Conservation (phyloP, 2,797 vertebrate genomes). For the Holocentrus rufus region DNA sequence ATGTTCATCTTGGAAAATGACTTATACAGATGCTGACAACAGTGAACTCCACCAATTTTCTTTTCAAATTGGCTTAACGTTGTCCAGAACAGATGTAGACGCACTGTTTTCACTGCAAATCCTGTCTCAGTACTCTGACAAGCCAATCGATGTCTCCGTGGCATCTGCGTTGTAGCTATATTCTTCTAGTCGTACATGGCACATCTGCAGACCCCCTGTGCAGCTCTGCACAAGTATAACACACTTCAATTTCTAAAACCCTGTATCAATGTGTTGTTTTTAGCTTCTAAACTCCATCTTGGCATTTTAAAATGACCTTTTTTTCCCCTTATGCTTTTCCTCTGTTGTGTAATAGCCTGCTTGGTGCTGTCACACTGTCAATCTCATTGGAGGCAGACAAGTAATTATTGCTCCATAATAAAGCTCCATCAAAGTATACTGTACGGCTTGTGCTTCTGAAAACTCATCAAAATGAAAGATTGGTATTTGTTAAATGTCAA, state of each 20-base stretch:
- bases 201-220: background rate
- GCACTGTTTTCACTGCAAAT: conserved; percentile 3
- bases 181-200: background rate
- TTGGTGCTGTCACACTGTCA: conserved; percentile 34
- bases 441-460: too few relatives aligned
- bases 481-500: background rate
- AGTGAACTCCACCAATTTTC: too few relatives aligned
- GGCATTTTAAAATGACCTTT: conserved; percentile 11
- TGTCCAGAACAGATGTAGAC: too few relatives aligned
- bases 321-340: conserved; percentile 16
- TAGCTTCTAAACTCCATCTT: conserved; percentile 24
- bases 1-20: too few relatives aligned
- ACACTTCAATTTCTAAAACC: conserved; percentile 29
- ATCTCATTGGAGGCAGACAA: conserved; percentile 35
- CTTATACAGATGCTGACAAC: too few relatives aligned
- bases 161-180: too few relatives aligned
- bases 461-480: background rate
- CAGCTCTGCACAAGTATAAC: conserved; percentile 15
- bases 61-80: too few relatives aligned
- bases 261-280: conserved; percentile 3
- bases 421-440: conserved; percentile 2
- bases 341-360: conserved; percentile 36
- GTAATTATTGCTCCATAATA: conserved; percentile 45
- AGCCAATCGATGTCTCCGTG: conserved; percentile 9
- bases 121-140: conserved; percentile 14